Conservation (phyloP, 92 coral and sea anemone species). For the Montipora capitata region DNA sequence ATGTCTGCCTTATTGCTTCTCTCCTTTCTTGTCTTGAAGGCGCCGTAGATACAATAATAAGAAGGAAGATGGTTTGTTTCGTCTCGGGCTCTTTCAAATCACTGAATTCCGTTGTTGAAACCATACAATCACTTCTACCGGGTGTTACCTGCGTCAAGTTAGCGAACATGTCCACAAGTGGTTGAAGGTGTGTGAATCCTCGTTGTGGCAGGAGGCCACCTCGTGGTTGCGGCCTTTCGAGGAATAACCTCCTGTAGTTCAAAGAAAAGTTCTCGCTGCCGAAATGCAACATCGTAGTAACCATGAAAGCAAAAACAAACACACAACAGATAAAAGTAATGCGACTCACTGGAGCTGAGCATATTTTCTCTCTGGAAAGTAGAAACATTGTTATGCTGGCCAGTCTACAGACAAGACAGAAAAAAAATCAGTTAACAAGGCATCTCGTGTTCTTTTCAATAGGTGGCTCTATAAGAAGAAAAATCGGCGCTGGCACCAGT, state of each 20-base stretch:
- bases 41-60: slow-evolving; percentile 30
- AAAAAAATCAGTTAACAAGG: too few relatives aligned
- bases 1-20: slow-evolving; percentile 28
- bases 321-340: too few relatives aligned
- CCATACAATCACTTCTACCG: neutral
- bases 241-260: neutral
- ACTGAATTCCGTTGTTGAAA: neutral
- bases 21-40: slow-evolving; percentile 15
- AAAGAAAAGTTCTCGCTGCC: too few relatives aligned
- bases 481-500: too few relatives aligned
- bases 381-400: too few relatives aligned
- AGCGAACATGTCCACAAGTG: slow-evolving; percentile 2
- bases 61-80: neutral
- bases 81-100: neutral
- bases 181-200: neutral
- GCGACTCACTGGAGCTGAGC: too few relatives aligned
- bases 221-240: neutral
- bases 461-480: too few relatives aligned
- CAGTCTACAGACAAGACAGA: too few relatives aligned
- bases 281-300: too few relatives aligned
- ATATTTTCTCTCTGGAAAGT: too few relatives aligned
- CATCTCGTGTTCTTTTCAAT: too few relatives aligned
- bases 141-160: neutral
- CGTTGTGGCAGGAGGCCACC: neutral
- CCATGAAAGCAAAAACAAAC: too few relatives aligned